phyloP scores from a whole-genome alignment of 2,113 vertebrate genomes.

The Gulo gulo region DNA sequence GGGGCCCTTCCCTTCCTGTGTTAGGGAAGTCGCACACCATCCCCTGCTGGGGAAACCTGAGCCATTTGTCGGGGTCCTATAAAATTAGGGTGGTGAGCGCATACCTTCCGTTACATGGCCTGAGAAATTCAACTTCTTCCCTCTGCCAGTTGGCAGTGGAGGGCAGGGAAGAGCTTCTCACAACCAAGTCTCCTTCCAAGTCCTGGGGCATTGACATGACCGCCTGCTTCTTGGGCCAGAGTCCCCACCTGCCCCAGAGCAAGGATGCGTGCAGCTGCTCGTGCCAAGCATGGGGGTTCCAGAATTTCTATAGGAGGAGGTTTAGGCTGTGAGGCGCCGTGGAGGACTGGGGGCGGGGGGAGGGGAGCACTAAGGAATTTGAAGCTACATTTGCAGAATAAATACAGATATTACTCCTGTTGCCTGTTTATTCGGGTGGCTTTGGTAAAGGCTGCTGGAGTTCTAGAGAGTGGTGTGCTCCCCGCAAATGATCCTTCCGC shows the following conservation, averaged over 20 bases:
- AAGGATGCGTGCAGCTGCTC: background rate
- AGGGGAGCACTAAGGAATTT: background rate
- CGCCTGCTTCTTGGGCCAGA: background rate
- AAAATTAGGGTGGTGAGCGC: background rate
- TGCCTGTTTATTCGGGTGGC: background rate
- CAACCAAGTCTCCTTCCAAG: background rate
- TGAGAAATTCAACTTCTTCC: background rate
- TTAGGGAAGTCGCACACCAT: background rate
- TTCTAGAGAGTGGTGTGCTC: background rate
- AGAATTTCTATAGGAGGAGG: background rate
- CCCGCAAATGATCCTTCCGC: background rate
- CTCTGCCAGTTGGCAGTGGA: background rate
- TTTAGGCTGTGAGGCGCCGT: background rate
- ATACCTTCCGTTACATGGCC: background rate
- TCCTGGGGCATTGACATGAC: background rate
- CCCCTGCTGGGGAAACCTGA: background rate
- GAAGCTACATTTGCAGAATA: background rate
- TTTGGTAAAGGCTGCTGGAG: background rate
- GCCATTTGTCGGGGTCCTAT: background rate
- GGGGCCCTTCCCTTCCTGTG: background rate
- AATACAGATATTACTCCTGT: background rate
- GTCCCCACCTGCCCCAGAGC: background rate
- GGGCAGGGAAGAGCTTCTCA: background rate
- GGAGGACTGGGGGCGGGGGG: background rate
- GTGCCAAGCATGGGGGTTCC: background rate